phyloP scores from a whole-genome alignment of 2,797 vertebrate genomes.

The Otolemur crassicaudatus region DNA sequence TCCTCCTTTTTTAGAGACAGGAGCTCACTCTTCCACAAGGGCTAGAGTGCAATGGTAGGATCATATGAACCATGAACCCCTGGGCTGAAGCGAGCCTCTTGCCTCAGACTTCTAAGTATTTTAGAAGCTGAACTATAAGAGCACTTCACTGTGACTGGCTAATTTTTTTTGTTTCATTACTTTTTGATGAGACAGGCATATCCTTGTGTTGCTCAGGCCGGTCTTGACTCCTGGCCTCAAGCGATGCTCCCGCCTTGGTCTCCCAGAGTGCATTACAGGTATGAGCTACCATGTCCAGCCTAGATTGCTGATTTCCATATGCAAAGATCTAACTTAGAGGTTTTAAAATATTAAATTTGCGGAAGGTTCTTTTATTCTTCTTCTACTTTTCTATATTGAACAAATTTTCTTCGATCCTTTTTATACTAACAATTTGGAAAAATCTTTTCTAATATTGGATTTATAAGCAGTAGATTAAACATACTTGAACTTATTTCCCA shows the following conservation, averaged over 20 bases:
- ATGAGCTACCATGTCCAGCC: neutral
- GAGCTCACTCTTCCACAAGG: neutral
- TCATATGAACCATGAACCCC: neutral
- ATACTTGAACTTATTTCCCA: neutral
- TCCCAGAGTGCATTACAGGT: neutral
- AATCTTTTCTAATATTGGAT: neutral
- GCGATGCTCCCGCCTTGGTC: neutral
- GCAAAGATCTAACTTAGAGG: neutral
- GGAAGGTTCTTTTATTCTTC: neutral
- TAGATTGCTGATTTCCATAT: neutral
- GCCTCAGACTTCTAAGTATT: neutral
- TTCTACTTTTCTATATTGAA: neutral
- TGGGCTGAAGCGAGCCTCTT: no score
- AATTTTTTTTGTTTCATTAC: neutral
- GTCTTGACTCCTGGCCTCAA: neutral
- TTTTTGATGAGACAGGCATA: neutral
- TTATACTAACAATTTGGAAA: neutral
- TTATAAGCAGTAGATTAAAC: neutral
- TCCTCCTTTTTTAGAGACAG: neutral
- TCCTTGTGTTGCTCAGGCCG: neutral
- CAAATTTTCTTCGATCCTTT: neutral
- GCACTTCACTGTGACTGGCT: neutral
- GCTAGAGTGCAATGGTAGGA: neutral
- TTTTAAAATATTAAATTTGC: slow-evolving; percentile 2
- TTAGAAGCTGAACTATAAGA: no score